Percentiles rank a stretch among this genome's conserved stretches.
These are phyloP conservation scores for Orthosia incerta DNA, from an alignment of 2,888 invertebrate species.

Conservation along the genomic window DNA sequence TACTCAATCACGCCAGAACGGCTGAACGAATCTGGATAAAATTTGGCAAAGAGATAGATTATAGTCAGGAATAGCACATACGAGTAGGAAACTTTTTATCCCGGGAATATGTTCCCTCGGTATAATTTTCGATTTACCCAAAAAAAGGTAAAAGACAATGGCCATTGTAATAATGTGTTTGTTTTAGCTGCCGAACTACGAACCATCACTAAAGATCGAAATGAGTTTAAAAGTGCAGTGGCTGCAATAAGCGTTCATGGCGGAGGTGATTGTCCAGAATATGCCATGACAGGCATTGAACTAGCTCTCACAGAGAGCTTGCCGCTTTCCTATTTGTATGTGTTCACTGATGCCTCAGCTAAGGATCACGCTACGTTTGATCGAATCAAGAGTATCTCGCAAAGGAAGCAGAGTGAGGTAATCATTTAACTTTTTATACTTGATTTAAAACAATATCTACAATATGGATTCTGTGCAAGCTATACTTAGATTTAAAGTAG, in stretches of 20 bases:
- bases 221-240: conserved; percentile 70
- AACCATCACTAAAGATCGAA: conserved; percentile 68
- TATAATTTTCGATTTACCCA: too few relatives aligned
- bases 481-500: background rate
- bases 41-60: too few relatives aligned
- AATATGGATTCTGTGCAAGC: background rate
- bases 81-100: too few relatives aligned
- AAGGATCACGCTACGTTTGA: conserved; percentile 69
- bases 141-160: background rate
- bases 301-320: conserved; percentile 72
- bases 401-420: conserved; percentile 76
- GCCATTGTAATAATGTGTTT: background rate
- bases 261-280: conserved; percentile 78
- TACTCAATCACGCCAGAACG: too few relatives aligned
- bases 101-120: too few relatives aligned
- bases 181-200: conserved; percentile 67
- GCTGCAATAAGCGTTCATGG: conserved; percentile 64
- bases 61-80: too few relatives aligned
- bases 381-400: conserved; percentile 72
- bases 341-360: conserved; percentile 84
- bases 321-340: conserved; percentile 78
- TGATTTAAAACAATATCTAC: background rate
- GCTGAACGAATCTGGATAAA: too few relatives aligned
- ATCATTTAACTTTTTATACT: background rate
- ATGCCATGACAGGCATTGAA: conserved; percentile 78